Conservation (phyloP, 2,888 invertebrate genomes). For the Galeopsomyia nigrocyanea region DNA sequence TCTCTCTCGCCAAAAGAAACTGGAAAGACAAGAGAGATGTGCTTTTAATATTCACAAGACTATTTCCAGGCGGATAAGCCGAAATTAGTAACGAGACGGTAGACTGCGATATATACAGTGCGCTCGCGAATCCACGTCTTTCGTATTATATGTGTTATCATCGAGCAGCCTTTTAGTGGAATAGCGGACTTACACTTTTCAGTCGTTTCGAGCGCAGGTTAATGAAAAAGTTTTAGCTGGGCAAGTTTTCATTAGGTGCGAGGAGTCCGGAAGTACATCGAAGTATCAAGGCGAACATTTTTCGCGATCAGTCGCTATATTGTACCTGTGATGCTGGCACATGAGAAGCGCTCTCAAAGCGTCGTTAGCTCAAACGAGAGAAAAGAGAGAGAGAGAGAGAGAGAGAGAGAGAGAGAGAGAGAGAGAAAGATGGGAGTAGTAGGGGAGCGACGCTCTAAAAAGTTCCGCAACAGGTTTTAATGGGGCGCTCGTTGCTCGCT, state of each 20-base stretch:
- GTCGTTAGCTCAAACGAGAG: conserved; percentile 13
- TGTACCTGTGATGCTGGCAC: not conserved
- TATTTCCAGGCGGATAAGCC: conserved; percentile 26
- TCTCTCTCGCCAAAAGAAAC: not conserved
- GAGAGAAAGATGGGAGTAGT: no score
- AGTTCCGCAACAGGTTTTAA: conserved; percentile 36
- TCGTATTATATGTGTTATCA: no score
- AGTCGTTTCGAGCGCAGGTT: no score
- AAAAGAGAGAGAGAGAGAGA: no score
- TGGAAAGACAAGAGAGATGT: not conserved
- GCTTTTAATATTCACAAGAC: conserved; percentile 31
- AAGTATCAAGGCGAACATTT: not conserved
- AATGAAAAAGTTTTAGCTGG: no score
- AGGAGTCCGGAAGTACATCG: no score
- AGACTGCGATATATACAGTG: not conserved
- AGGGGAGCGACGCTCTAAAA: conserved; percentile 3
- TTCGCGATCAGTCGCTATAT: not conserved
- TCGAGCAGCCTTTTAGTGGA: no score
- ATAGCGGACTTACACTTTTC: no score
- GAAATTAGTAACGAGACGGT: conserved; percentile 25
- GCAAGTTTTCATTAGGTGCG: no score
- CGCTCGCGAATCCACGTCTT: no score
- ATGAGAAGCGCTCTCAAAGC: conserved; percentile 18
- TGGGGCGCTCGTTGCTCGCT: conserved; percentile 4
- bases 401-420: no score